Evolutionary conservation across 2,113 vertebrate species (phyloP), one percentile per base, ranked within the genome.

Genomic region (Myocastor coypus): DNA sequence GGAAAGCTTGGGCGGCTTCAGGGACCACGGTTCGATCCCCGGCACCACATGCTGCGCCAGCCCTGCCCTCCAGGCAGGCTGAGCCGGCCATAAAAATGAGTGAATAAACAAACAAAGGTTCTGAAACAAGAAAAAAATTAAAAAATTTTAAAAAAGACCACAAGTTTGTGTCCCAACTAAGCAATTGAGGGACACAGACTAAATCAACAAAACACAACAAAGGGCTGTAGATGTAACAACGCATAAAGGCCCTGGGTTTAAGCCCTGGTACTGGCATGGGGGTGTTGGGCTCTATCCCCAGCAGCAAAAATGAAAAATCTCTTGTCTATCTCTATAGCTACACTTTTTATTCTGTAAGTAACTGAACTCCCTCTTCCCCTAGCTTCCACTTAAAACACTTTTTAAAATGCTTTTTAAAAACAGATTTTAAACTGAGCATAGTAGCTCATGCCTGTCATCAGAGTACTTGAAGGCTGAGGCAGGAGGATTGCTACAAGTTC

Each of bases 361-460:
- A 94, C 4, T 85, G 3, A 94, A 16, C 52, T 19, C 26, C 42
- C 30, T 80, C 61, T 24, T 64, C 40, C 61, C 34, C 52, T 13
- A 22, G 89, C 28, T 46, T 68, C 66, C 66, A 81, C 24, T 77
- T 80, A 75, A 63, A 11, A 75, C 1, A 52, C 34, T 75, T 42
- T 91, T 85, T 57, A 30, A 52, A 95, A 95, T 57, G 16, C 55
- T 57, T 57, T 81, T 90, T 83, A 30, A 42, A 95, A 96, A 90
- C 50, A 8, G 42, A 59, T 90, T 85, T 90, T 87, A 90, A 34
- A 8, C 34, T 34, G 6, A 20, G 34, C 17, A 9, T n/a, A 16
- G 68, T 16, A 8, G 68, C 68, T 20, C 68, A 69, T 20, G 68
- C 68, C 17, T 69, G 1, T 37, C n/a, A 68, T 68, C 28, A 30